Conservation (phyloP, 2,113 vertebrate genomes). For the Onychostoma macrolepis region DNA sequence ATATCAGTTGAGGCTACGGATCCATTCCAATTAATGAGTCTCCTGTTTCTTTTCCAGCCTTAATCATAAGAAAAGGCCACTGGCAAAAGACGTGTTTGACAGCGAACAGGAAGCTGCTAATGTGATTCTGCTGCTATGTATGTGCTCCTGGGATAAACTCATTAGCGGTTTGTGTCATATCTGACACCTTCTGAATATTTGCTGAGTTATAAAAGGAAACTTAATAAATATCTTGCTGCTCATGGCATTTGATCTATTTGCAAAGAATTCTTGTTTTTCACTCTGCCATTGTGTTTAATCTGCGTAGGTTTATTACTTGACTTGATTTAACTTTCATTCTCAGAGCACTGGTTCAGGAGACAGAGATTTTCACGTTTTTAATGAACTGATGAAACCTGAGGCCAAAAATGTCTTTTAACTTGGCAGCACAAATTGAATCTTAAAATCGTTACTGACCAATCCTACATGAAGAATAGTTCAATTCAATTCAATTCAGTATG, state of each 20-base stretch:
- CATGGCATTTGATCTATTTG: conserved; percentile 4
- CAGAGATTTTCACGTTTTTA: neutral
- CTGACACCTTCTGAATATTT: conserved; percentile 10
- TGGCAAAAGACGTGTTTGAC: neutral
- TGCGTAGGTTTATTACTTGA: neutral
- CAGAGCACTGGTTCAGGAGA: neutral
- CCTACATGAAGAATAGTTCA: neutral
- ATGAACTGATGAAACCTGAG: neutral
- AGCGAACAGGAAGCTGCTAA: neutral
- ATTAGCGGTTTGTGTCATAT: neutral
- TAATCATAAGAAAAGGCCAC: neutral
- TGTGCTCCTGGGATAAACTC: neutral
- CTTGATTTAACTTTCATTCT: neutral
- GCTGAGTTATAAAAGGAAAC: neutral
- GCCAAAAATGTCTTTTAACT: neutral
- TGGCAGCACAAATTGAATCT: neutral
- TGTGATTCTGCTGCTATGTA: neutral
- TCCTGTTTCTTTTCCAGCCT: neutral
- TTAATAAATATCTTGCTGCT: neutral
- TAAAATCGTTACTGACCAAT: neutral
- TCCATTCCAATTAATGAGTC: neutral
- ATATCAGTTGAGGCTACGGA: neutral
- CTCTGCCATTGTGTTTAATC: neutral
- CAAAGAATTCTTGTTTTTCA: neutral
- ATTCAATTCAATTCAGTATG: no score